These are phyloP conservation scores for Portevinia maculata DNA, from an alignment of 2,888 invertebrate genomes.

Conservation along the genomic window DNA sequence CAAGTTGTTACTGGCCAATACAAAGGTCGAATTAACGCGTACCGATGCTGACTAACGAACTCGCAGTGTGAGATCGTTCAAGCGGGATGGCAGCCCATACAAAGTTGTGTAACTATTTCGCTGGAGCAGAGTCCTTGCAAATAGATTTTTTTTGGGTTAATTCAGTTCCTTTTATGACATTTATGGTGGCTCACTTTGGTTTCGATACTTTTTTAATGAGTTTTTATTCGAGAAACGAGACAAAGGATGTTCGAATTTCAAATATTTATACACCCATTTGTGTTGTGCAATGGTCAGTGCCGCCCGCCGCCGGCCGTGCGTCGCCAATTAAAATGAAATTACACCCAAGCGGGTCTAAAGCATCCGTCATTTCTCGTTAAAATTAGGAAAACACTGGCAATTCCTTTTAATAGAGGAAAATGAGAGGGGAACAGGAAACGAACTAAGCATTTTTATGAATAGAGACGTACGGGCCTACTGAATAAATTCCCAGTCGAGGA, in stretches of 20 bases:
- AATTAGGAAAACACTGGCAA: conserved; percentile 19
- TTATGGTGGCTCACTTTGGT: conserved; percentile 50
- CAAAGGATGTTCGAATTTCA: conserved; percentile 4
- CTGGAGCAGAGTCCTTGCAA: conserved; percentile 26
- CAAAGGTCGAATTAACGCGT: conserved; percentile 58
- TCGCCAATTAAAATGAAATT: conserved; percentile 61
- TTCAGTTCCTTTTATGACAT: conserved; percentile 35
- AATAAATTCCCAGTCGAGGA: conserved; percentile 69
- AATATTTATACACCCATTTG: conserved; percentile 9
- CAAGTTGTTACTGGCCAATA: conserved; percentile 1
- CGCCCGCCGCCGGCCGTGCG: neutral
- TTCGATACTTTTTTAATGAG: conserved; percentile 64
- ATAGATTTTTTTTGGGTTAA: conserved; percentile 6
- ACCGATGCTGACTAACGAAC: conserved; percentile 27
- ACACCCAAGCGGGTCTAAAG: conserved; percentile 25
- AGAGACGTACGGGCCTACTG: conserved; percentile 48
- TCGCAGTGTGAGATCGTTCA: conserved; percentile 33
- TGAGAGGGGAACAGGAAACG: conserved; percentile 26
- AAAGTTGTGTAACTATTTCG: conserved; percentile 39
- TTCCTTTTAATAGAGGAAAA: conserved; percentile 23
- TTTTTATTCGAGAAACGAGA: conserved; percentile 47
- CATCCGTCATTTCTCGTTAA: conserved; percentile 6
- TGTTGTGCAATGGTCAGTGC: conserved; percentile 1
- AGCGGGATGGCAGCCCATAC: conserved; percentile 33
- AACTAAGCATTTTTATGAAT: conserved; percentile 51